Conservation (phyloP, 2,113 vertebrate species). For the Chaetodon trifascialis region DNA sequence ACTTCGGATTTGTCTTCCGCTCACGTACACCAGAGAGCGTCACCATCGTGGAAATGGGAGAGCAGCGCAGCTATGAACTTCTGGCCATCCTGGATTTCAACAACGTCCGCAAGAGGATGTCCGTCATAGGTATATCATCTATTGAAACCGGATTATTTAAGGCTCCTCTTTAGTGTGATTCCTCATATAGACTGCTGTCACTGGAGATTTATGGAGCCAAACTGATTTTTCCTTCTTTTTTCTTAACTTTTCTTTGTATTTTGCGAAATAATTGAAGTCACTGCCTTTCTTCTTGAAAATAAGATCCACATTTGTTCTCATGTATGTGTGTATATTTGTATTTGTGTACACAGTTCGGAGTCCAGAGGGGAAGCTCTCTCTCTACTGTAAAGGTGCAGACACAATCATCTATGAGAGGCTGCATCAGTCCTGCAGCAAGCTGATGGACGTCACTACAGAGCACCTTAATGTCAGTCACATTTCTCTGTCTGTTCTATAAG, state of each 20-base stretch:
- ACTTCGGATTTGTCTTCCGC: conserved; percentile 95
- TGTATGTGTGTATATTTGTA: neutral
- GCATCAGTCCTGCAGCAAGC: conserved; percentile 85
- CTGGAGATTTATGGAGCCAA: neutral
- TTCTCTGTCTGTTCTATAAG: neutral
- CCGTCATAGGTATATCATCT: conserved; percentile 89
- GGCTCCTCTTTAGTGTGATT: neutral
- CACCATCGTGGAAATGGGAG: conserved; percentile 91
- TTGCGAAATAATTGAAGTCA: neutral
- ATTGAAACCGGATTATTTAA: neutral
- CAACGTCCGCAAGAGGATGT: conserved; percentile 97
- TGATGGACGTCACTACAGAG: conserved; percentile 91
- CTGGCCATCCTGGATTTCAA: conserved; percentile 95
- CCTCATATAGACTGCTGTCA: neutral
- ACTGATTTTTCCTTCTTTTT: neutral
- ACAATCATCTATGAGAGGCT: conserved; percentile 92
- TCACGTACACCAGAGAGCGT: conserved; percentile 92
- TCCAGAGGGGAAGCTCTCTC: conserved; percentile 88
- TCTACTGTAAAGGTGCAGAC: conserved; percentile 98
- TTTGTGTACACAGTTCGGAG: conserved; percentile 84
- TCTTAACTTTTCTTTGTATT: neutral
- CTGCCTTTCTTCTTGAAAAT: neutral
- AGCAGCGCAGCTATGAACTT: conserved; percentile 88
- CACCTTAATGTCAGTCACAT: conserved; percentile 91
- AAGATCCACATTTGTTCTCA: neutral